phyloP scores from a whole-genome alignment of 2,888 invertebrate genomes.

The Venusia cambrica region DNA sequence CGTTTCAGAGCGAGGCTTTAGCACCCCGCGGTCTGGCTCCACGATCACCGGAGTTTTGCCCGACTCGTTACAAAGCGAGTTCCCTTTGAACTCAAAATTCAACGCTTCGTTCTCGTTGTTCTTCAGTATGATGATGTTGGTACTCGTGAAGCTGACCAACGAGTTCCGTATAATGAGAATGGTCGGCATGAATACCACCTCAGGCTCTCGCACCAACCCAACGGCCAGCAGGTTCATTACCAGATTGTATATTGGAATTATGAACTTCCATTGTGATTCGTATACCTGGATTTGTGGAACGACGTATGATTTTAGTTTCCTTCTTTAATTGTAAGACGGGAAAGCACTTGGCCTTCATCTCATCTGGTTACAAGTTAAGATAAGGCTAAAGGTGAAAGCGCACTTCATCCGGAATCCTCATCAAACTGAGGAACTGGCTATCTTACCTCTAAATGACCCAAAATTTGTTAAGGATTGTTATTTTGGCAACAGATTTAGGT shows the following conservation, averaged over 20 bases:
- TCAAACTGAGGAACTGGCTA: too few species aligned
- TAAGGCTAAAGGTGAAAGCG: too few species aligned
- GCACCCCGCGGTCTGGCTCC: constrained; percentile 69
- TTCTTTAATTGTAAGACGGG: too few species aligned
- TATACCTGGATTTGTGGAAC: constrained; percentile 52
- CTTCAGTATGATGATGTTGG: constrained; percentile 62
- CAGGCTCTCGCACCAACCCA: constrained; percentile 83
- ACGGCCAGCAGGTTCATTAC: constrained; percentile 82
- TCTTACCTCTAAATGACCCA: too few species aligned
- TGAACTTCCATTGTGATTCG: constrained; percentile 85
- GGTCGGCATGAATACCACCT: constrained; percentile 80
- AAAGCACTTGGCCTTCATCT: too few species aligned
- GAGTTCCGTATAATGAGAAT: constrained; percentile 83
- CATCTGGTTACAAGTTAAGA: too few species aligned
- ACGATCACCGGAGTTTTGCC: constrained; percentile 73
- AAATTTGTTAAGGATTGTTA: too few species aligned
- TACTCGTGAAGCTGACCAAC: constrained; percentile 77
- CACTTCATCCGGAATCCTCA: too few species aligned
- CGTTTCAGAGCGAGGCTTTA: constrained; percentile 70
- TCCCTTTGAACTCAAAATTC: constrained; percentile 74
- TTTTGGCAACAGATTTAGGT: too few species aligned
- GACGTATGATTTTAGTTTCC: too few species aligned
- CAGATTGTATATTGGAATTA: constrained; percentile 79
- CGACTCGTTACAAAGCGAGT: constrained; percentile 78
- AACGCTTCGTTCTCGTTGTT: constrained; percentile 79